Evolutionary conservation across 2,888 invertebrate species (phyloP).

Genomic region (Cosmorhoe ocellata): DNA sequence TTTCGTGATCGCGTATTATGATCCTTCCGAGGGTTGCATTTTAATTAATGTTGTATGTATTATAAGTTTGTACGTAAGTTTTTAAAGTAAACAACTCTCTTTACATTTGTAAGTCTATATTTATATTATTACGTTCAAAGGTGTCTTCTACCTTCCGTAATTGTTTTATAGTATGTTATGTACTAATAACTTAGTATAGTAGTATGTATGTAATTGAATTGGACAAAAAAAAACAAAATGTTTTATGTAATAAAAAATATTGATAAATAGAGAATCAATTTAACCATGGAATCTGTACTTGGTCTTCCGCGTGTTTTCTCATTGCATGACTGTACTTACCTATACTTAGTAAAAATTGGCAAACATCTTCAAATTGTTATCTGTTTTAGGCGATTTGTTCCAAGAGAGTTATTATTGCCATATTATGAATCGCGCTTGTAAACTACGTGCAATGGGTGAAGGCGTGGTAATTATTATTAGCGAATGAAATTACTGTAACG

Average conservation of each 20-base stretch:
- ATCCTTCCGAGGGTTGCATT: constrained; percentile 75
- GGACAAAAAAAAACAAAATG: constrained; percentile 63
- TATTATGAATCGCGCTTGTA: constrained; percentile 35
- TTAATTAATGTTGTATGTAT: constrained; percentile 71
- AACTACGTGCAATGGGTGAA: constrained; percentile 59
- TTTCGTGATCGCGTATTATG: constrained; percentile 63
- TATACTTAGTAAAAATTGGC: constrained; percentile 29
- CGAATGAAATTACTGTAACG: constrained; percentile 74
- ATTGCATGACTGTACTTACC: constrained; percentile 51
- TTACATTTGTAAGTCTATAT: constrained; percentile 79
- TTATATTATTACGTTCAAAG: constrained; percentile 78
- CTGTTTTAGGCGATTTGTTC: constrained; percentile 24
- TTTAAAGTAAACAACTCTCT: constrained; percentile 78
- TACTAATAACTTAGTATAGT: constrained; percentile 68
- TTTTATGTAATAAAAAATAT: constrained; percentile 57
- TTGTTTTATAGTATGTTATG: constrained; percentile 77
- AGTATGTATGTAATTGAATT: constrained; percentile 55
- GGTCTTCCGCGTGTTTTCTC: constrained; percentile 52
- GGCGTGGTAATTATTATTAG: constrained; percentile 63
- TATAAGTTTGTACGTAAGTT: constrained; percentile 77
- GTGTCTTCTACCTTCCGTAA: constrained; percentile 72
- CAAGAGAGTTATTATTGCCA: constrained; percentile 30
- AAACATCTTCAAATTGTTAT: constrained; percentile 24
- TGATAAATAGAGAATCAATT: constrained; percentile 69
- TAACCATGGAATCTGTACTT: constrained; percentile 68